phyloP scores from a whole-genome alignment of 1,140 invertebrate species.

The Melanaphis sacchari region DNA sequence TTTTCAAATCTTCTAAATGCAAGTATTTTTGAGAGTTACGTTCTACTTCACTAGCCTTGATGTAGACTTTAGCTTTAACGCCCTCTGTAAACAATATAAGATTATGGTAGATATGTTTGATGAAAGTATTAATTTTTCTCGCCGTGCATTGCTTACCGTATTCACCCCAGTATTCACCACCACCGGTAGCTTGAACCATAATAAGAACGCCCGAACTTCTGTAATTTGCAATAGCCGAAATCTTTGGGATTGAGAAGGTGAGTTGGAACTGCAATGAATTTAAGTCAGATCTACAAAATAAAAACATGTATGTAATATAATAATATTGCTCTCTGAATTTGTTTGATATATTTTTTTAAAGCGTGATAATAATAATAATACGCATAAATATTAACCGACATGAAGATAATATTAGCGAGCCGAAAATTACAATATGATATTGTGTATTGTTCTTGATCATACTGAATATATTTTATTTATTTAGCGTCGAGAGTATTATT shows the following conservation, averaged over 20 bases:
- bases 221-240: conserved; percentile 77
- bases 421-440: too few species aligned
- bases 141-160: conserved; percentile 70
- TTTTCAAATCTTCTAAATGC: conserved; percentile 75
- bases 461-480: too few species aligned
- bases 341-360: not conserved
- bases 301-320: not conserved
- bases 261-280: conserved; percentile 80
- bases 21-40: conserved; percentile 72
- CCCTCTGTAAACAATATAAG: conserved; percentile 68
- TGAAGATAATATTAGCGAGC: too few species aligned
- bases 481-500: too few species aligned
- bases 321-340: not conserved
- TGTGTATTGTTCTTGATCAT: too few species aligned
- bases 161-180: conserved; percentile 86
- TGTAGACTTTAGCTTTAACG: conserved; percentile 82
- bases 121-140: not conserved
- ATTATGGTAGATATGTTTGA: not conserved
- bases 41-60: conserved; percentile 72
- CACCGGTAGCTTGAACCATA: conserved; percentile 78
- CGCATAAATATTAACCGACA: too few species aligned
- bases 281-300: conserved; percentile 71
- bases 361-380: too few species aligned
- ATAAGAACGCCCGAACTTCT: conserved; percentile 79
- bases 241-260: conserved; percentile 77